Evolutionary conservation across 1,140 invertebrate species (phyloP), one percentile per base, ranked within the genome.

Genomic region (Homalodisca vitripennis): DNA sequence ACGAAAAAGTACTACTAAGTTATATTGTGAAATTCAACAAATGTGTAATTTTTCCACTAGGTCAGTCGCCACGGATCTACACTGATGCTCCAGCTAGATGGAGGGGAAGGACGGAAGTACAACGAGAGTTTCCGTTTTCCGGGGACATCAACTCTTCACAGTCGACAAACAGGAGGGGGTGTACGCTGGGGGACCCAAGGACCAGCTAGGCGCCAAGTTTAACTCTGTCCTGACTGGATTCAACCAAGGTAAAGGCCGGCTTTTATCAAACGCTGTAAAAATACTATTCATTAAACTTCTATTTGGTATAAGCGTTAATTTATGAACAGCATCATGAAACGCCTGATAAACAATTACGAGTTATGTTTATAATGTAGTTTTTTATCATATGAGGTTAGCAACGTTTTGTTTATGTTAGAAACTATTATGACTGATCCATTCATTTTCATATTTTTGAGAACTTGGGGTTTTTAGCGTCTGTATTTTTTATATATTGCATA

Each of bases 31-130:
- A n/a, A n/a, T n/a, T n/a, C n/a, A n/a, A n/a, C n/a, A n/a, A n/a
- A n/a, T n/a, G n/a, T n/a, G n/a, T n/a, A n/a, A n/a, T n/a, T n/a
- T n/a, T n/a, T n/a, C n/a, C n/a, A n/a, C n/a, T n/a, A n/a, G n/a
- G n/a, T n/a, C n/a, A n/a, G n/a, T n/a, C 80, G 89, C 1, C 86
- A 83, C 72, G 88, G 89, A 22, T 86, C 84, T 64, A 84, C 87
- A 41, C 86, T 88, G 2, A 82, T 85, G 14, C 78, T 91, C 57
- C 84, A 84, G 70, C 75, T 91, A 64, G 89, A 91, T 76, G 86
- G 86, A 14, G 89, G 89, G n/a, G 89, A 90, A 77, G 88, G 88
- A 3, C 75, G 85, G 48, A 83, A 86, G 46, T 89, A 85, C 78
- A 89, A 88, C 75, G 87, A 89, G 76, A 86, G 87, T 12, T 84